Percentiles rank a stretch among this genome's conserved stretches.
Conservation (phyloP, 1,140 invertebrate genomes). For the Tetramorium alpestre region DNA sequence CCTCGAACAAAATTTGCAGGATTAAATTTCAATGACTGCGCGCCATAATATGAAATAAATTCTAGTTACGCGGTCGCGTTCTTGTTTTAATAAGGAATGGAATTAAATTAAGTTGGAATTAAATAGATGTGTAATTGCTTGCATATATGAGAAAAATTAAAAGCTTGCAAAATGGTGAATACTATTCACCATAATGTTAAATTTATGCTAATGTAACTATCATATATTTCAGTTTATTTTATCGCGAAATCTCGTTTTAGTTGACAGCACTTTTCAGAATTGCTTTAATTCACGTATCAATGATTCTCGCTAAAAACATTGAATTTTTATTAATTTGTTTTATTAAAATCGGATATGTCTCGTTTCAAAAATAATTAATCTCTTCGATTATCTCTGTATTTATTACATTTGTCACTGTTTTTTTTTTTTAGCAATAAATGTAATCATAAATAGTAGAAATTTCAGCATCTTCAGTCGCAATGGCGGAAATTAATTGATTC, state of each 20-base stretch:
- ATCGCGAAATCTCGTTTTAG: background rate
- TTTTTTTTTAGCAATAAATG: background rate
- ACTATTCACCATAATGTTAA: background rate
- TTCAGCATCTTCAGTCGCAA: background rate
- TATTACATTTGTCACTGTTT: background rate
- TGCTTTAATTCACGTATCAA: background rate
- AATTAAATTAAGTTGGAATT: constrained; percentile 18
- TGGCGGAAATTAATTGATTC: constrained; percentile 2
- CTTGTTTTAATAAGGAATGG: background rate
- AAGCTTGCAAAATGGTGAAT: background rate
- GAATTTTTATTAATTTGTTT: constrained; percentile 1
- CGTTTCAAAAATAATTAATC: background rate
- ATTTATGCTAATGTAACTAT: background rate
- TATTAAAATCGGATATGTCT: background rate
- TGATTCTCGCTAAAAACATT: background rate
- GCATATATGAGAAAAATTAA: background rate
- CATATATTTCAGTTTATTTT: constrained; percentile 1
- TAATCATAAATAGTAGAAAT: background rate
- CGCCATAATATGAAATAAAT: constrained; percentile 1
- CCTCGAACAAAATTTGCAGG: constrained; percentile 32
- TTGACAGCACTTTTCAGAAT: background rate
- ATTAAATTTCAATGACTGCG: constrained; percentile 43
- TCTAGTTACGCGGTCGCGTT: background rate
- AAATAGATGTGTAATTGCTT: background rate
- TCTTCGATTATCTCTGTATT: background rate